Conservation (phyloP, 2,888 invertebrate species). For the Cantharis nigra region DNA sequence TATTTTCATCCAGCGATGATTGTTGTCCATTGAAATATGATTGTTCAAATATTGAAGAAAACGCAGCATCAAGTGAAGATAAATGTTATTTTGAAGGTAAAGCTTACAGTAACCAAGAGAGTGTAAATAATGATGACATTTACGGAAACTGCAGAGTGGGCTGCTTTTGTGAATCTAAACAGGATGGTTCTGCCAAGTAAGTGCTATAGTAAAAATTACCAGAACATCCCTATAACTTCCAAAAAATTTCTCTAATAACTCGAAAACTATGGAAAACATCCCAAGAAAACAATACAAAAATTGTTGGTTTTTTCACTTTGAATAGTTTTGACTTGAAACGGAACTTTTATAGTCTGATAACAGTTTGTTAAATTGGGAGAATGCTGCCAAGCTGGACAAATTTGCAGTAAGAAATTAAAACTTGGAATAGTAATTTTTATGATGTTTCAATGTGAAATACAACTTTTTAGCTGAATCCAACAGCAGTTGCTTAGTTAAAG, state of each 20-base stretch:
- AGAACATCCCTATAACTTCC: too few relatives aligned
- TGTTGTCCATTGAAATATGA: slow-evolving; percentile 33
- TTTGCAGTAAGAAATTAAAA: slow-evolving; percentile 22
- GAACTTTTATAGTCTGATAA: too few relatives aligned
- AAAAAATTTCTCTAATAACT: too few relatives aligned
- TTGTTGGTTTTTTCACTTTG: too few relatives aligned
- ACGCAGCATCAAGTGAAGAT: neutral
- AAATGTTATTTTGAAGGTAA: slow-evolving; percentile 32
- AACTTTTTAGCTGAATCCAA: slow-evolving; percentile 22
- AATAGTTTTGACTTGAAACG: too few relatives aligned
- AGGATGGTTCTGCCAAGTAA: neutral
- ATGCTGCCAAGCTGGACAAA: slow-evolving; percentile 28
- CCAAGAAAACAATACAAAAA: too few relatives aligned
- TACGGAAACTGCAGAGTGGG: slow-evolving; percentile 29
- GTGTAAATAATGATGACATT: slow-evolving; percentile 25
- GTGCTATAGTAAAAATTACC: neutral
- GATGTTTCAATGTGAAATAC: neutral
- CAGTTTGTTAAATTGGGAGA: neutral
- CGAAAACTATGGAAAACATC: too few relatives aligned
- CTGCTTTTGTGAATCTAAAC: slow-evolving; percentile 18
- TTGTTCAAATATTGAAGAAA: slow-evolving; percentile 26
- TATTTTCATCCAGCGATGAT: slow-evolving; percentile 21
- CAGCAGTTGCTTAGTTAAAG: slow-evolving; percentile 20
- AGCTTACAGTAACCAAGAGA: slow-evolving; percentile 12
- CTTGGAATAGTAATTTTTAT: neutral